Base-by-base conservation (phyloP, 2,888 invertebrate genomes). In the Drosophila atroscutellata region DNA sequence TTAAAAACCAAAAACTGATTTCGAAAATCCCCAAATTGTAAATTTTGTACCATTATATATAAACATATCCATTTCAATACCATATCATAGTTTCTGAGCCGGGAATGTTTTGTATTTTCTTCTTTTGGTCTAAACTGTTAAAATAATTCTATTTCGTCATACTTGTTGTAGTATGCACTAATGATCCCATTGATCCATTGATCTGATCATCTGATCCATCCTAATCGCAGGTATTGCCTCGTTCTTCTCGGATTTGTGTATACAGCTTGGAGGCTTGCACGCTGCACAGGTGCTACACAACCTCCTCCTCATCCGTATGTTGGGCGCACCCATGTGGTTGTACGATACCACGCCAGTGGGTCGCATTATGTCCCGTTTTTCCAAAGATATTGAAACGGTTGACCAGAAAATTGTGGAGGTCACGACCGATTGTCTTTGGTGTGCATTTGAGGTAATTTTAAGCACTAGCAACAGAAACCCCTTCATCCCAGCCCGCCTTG, bases 191-290 rank as follows among this genome's bases (percentile, higher is more conserved):
- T 62, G 54, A 54, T 18, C 24, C 26, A 51, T 36, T 60, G 61
- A 37, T 37, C 28, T 20, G 67, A 73, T 71, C 64, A 24, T 39
- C 30, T 37, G n/a, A 30, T 58, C 30, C 36, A 47, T 49, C 36
- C 54, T 58, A 67, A 86, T 67, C 86, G 91, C 96, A 96, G 96
- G 95, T 91, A 85, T 95, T 91, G 92, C 94, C 91, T 95, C 95
- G 91, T 94, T 95, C 94, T 94, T 95, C 92, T 94, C 94, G 93
- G 96, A 96, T 93, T 93, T 96, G 93, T 94, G 94, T 92, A 95
- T 96, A 75, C 95, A 94, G 91, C 93, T 96, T 94, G 96, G 95
- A 86, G 83, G 81, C 37, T 79, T 92, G 71, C 81, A 73, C 7
- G 93, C 92, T 51, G 90, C 92, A 47, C 61, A 73, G 15, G 42